A percentile compares a stretch with the other conserved stretches of the same genome.
Conservation (phyloP, 2,888 invertebrate genomes). For the Rugalucina vietnamica region DNA sequence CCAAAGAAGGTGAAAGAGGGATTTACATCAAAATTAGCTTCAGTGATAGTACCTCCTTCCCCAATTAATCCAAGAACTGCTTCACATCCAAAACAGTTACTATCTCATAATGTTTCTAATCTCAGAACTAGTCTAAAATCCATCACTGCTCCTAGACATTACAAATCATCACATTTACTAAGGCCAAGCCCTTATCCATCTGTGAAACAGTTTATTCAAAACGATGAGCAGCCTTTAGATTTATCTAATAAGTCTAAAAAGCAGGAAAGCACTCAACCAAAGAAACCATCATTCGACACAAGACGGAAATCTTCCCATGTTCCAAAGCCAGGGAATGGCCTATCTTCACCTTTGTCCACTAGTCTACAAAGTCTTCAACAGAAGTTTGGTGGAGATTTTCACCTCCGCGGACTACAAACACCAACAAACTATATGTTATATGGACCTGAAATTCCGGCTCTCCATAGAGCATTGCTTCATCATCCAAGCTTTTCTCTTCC, state of each 20-base stretch:
- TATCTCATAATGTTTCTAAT: constrained; percentile 57
- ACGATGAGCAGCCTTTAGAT: constrained; percentile 75
- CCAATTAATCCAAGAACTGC: constrained; percentile 46
- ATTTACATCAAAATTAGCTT: constrained; percentile 61
- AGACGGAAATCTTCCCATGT: constrained; percentile 31
- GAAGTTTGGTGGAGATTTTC: constrained; percentile 78
- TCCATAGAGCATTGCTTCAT: constrained; percentile 59
- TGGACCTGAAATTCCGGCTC: constrained; percentile 63
- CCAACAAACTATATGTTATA: constrained; percentile 67
- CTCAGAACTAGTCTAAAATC: constrained; percentile 47
- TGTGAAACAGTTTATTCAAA: constrained; percentile 34
- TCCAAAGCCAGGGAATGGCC: constrained; percentile 61
- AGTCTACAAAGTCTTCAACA: constrained; percentile 79
- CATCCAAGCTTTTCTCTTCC: constrained; percentile 55
- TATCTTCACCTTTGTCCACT: constrained; percentile 55
- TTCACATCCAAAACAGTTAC: constrained; percentile 67
- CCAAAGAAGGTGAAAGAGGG: constrained; percentile 64
- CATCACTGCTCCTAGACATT: constrained; percentile 34
- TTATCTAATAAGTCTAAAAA: constrained; percentile 71
- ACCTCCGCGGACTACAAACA: constrained; percentile 67
- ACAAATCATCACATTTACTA: constrained; percentile 44
- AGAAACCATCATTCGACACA: constrained; percentile 6
- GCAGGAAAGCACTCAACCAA: neutral
- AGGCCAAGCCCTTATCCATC: constrained; percentile 46
- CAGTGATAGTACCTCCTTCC: constrained; percentile 62